Percentiles rank a stretch among this genome's conserved stretches.
Evolutionary conservation across 2,888 invertebrate species (phyloP).

Genomic region (Lochmaea crataegi): DNA sequence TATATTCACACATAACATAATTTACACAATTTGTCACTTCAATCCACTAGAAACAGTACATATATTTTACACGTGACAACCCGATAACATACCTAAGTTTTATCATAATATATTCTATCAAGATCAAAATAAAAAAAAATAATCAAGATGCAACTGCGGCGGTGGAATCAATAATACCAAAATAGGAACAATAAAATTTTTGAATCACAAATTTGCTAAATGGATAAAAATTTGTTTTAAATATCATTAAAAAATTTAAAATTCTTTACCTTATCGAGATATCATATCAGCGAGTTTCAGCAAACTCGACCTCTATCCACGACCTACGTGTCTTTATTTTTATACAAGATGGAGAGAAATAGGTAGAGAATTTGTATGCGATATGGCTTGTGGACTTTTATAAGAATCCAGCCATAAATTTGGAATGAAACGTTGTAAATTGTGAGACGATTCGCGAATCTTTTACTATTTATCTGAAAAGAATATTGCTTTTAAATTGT

Average conservation of each 20-base stretch:
- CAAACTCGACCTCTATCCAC: slow-evolving; percentile 46
- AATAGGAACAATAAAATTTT: slow-evolving; percentile 64
- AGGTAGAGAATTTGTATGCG: slow-evolving; percentile 23
- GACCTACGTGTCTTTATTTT: slow-evolving; percentile 51
- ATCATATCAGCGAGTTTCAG: slow-evolving; percentile 54
- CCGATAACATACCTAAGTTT: slow-evolving; percentile 37
- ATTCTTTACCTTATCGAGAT: slow-evolving; percentile 61
- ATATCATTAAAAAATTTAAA: slow-evolving; percentile 62
- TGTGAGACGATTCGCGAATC: slow-evolving; percentile 60
- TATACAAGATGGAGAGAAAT: slow-evolving; percentile 5
- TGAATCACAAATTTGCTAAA: slow-evolving; percentile 64
- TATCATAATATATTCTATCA: slow-evolving; percentile 28
- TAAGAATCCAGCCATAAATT: slow-evolving; percentile 62
- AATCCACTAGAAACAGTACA: slow-evolving; percentile 31
- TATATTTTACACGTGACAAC: slow-evolving; percentile 36
- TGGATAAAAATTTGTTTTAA: slow-evolving; percentile 62
- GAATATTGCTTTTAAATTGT: slow-evolving; percentile 50
- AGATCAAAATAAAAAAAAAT: background rate
- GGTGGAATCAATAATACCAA: slow-evolving; percentile 48
- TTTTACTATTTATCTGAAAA: slow-evolving; percentile 39
- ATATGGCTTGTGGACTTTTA: slow-evolving; percentile 41
- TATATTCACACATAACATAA: slow-evolving; percentile 7
- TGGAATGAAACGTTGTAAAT: slow-evolving; percentile 62
- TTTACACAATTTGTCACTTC: slow-evolving; percentile 6
- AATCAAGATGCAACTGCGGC: slow-evolving; percentile 10